A percentile compares a stretch with the other conserved stretches of the same genome.
phyloP scores from a whole-genome alignment of 1,140 invertebrate species.

The Metaphire vulgaris region DNA sequence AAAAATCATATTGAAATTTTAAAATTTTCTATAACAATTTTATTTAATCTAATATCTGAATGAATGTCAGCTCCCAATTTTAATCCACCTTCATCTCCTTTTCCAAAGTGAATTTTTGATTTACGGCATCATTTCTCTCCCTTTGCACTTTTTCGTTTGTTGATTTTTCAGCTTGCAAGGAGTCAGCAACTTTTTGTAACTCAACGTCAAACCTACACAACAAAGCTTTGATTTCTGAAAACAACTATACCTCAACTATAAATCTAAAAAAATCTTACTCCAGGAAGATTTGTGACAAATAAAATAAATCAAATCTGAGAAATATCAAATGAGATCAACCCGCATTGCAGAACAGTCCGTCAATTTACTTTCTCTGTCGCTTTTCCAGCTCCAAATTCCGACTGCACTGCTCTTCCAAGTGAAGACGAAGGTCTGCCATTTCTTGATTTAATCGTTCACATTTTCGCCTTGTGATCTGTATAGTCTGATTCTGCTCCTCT shows the following conservation, averaged over 20 bases:
- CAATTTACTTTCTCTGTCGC: constrained; percentile 67
- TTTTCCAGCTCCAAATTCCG: constrained; percentile 87
- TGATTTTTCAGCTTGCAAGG: constrained; percentile 69
- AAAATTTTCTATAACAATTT: too few species aligned
- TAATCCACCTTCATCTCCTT: constrained; percentile 75
- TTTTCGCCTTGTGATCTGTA: background rate
- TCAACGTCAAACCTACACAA: constrained; percentile 71
- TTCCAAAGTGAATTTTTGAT: constrained; percentile 78
- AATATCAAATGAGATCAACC: too few species aligned
- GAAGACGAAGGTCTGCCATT: constrained; percentile 78
- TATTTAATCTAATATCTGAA: too few species aligned
- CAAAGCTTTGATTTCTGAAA: too few species aligned
- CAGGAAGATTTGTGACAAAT: too few species aligned
- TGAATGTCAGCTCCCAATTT: too few species aligned
- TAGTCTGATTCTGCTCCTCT: background rate
- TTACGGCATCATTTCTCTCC: constrained; percentile 72
- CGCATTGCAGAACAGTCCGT: too few species aligned
- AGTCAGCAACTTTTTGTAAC: constrained; percentile 71
- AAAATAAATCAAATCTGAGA: too few species aligned
- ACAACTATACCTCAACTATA: too few species aligned
- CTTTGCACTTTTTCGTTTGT: constrained; percentile 70
- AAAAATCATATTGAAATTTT: too few species aligned
- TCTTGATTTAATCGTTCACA: constrained; percentile 57
- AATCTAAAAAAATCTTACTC: too few species aligned
- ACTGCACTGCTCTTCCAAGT: constrained; percentile 84